Conservation (phyloP, 2,113 vertebrate genomes). For the Percina caprodes region DNA sequence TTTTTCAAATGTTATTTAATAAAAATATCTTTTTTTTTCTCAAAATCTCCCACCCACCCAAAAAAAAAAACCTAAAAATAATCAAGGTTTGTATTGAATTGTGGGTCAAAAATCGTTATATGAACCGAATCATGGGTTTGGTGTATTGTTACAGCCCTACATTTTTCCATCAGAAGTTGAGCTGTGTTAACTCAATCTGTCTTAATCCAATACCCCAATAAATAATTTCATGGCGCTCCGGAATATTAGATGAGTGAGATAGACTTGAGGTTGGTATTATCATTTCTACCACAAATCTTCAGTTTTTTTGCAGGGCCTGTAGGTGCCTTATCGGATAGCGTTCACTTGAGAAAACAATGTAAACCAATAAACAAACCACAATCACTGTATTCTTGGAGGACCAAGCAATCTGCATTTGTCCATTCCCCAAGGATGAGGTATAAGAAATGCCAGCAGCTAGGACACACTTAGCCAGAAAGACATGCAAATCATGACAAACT, state of each 20-base stretch:
- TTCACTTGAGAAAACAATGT: conserved; percentile 30
- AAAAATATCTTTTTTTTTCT: too few relatives aligned
- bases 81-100: too few relatives aligned
- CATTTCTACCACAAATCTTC: background rate
- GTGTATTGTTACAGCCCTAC: too few relatives aligned
- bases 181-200: background rate
- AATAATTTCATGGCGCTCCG: conserved; percentile 1
- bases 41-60: too few relatives aligned
- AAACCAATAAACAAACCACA: conserved; percentile 26
- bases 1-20: too few relatives aligned
- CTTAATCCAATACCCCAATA: background rate
- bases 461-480: conserved; percentile 13
- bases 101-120: too few relatives aligned
- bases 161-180: background rate
- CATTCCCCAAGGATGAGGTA: conserved; percentile 50
- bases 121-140: too few relatives aligned
- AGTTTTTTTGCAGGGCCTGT: background rate
- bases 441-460: background rate
- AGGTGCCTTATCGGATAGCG: background rate
- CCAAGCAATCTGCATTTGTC: conserved; percentile 43
- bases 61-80: too few relatives aligned
- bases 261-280: conserved; percentile 9
- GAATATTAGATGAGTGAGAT: conserved; percentile 25
- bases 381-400: conserved; percentile 50
- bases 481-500: conserved; percentile 9